Percentiles rank a stretch among this genome's conserved stretches.
Conservation (phyloP, 2,797 vertebrate species). For the Siniperca scherzeri region DNA sequence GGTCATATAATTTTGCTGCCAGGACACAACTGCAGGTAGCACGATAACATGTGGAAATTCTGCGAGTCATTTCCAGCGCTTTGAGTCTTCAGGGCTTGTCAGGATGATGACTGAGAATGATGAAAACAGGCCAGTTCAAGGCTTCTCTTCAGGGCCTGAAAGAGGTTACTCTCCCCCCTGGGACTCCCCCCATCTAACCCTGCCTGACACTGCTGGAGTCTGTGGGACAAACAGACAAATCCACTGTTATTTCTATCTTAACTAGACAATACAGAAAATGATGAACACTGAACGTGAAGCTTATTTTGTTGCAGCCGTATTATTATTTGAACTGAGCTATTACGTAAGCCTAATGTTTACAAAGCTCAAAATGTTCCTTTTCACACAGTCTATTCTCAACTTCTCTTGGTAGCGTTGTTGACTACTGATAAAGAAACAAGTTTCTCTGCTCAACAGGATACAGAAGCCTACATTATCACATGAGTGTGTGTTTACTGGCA, state of each 20-base stretch:
- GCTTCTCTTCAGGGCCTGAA: slow-evolving; percentile 79
- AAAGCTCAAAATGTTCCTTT: slow-evolving; percentile 18
- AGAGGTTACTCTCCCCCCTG: slow-evolving; percentile 81
- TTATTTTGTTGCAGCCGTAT: slow-evolving; percentile 3
- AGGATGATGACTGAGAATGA: slow-evolving; percentile 76
- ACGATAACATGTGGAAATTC: background rate
- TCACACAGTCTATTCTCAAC: slow-evolving; percentile 36
- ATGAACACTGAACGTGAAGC: background rate
- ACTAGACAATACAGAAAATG: slow-evolving; percentile 10
- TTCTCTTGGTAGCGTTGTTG: slow-evolving; percentile 17
- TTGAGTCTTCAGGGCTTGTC: slow-evolving; percentile 63
- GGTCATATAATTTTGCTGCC: background rate
- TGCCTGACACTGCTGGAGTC: slow-evolving; percentile 83
- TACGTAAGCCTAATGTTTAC: slow-evolving; percentile 30
- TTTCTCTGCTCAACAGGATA: slow-evolving; percentile 34
- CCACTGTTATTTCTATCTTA: background rate
- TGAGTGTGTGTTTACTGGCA: slow-evolving; percentile 17
- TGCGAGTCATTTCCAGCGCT: background rate
- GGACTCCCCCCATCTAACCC: slow-evolving; percentile 79
- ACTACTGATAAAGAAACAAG: slow-evolving; percentile 31
- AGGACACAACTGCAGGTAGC: background rate
- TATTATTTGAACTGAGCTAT: slow-evolving; percentile 10
- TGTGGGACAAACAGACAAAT: slow-evolving; percentile 45
- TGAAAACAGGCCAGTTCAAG: slow-evolving; percentile 60
- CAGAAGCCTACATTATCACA: slow-evolving; percentile 46